Evolutionary conservation across 2,797 vertebrate genomes (phyloP).

Genomic region (Gymnodraco acuticeps): DNA sequence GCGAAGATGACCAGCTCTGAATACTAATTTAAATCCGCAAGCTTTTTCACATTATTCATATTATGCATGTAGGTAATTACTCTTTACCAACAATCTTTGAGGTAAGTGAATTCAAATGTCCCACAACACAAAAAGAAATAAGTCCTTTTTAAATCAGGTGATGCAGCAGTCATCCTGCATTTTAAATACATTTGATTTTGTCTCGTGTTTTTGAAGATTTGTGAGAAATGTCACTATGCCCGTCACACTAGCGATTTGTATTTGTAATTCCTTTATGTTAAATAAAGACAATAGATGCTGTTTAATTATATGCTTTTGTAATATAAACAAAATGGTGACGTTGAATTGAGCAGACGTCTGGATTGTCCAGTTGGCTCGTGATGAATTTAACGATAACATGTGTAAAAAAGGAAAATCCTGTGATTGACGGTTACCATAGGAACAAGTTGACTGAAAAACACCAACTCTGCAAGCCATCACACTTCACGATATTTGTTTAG

Average conservation of each 20-base stretch:
- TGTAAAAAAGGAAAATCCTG: background rate
- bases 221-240: background rate
- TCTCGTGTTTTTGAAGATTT: background rate
- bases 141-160: background rate
- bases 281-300: background rate
- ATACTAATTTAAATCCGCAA: conserved; percentile 11
- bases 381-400: background rate
- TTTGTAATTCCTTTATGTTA: background rate
- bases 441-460: background rate
- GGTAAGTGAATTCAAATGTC: background rate
- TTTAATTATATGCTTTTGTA: background rate
- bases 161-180: background rate
- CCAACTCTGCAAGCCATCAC: background rate
- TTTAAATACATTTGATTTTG: background rate
- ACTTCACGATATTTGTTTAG: conserved; percentile 5
- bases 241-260: background rate
- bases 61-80: background rate
- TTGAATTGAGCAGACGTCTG: background rate
- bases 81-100: background rate
- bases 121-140: background rate
- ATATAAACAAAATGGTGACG: background rate
- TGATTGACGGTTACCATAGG: background rate
- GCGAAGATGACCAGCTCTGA: conserved; percentile 4
- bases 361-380: too few species aligned
- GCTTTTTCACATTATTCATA: conserved; percentile 6